Base-by-base conservation (phyloP, 2,113 vertebrate species). In the Narcine bancroftii region DNA sequence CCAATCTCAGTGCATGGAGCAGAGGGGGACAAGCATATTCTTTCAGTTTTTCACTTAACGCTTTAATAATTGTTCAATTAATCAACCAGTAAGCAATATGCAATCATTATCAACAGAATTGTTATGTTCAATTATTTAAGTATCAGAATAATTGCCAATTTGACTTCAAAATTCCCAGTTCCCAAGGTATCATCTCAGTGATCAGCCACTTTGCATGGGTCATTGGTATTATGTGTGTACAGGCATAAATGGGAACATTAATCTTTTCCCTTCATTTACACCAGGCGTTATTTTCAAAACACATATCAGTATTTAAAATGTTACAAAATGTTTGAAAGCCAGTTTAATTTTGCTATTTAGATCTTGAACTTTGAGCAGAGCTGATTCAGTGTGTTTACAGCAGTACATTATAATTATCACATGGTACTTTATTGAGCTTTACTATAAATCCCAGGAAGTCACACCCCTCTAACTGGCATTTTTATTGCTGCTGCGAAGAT, bases 261-360 rank as follows among this genome's bases (percentile, higher is more conserved):
- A 91, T 91, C 89, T 69, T 91, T 66, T 69, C 53, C 60, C 81
- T 36, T 87, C 81, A 69, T 69, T 91, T 91, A 47, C 89, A 69
- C 26, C 26, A 69, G 33, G 39, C n/a, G 36, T 42, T n/a, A 45
- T 26, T 60, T 87, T 45, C 45, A 69, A 42, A 91, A 69, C 29
- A 66, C 69, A n/a, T 26, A 91, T 56, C 42, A 29, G 29, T 42
- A 60, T 87, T 19, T 60, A 87, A 87, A 85, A 87, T 87, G 15
- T 60, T 24, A 19, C 36, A 19, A 87, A 60, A 60, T 87, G 0
- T 60, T 87, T 87, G 81, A 87, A 60, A 63, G 19, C 56, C 53
- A 87, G 3, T 36, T 60, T 60, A 60, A n/a, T 36, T 85, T 36
- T 85, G 81, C 53, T 36, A 17, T 17, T 60, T 63, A 9, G 17